A percentile compares a stretch with the other conserved stretches of the same genome.
phyloP scores from a whole-genome alignment of 2,797 vertebrate species.

The Anisognathus igniventris region DNA sequence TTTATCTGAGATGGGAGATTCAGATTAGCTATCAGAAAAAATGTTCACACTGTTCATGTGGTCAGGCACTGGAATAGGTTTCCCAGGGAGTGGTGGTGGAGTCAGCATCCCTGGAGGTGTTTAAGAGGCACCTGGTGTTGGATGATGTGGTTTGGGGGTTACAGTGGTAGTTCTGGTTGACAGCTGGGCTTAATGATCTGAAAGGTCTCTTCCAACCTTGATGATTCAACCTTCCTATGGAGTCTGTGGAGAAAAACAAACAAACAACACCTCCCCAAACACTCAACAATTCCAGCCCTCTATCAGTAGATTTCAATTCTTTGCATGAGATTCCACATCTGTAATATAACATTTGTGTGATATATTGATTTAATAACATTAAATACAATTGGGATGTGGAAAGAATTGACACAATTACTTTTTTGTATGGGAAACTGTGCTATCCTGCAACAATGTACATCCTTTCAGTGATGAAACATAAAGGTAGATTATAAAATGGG shows the following conservation, averaged over 20 bases:
- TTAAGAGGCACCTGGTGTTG: not conserved
- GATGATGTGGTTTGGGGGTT: not conserved
- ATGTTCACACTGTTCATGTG: accelerated
- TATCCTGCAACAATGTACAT: not conserved
- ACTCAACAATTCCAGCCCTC: not conserved
- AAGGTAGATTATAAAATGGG: not conserved
- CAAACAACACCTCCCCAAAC: not conserved
- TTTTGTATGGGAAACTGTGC: not conserved
- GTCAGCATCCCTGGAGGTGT: not conserved
- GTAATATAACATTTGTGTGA: not conserved
- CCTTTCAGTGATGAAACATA: not conserved
- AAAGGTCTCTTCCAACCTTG: not conserved
- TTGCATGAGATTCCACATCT: not conserved
- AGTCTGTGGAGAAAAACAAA: not conserved
- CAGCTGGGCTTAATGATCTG: not conserved
- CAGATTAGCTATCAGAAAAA: not conserved
- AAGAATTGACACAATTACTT: not conserved
- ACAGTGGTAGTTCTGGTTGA: not conserved
- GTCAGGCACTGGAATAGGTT: not conserved
- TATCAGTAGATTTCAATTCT: not conserved
- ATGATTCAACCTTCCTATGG: not conserved
- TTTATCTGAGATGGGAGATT: not conserved
- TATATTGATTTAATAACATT: not conserved
- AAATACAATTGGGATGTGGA: not conserved
- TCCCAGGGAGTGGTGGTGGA: not conserved